These are phyloP conservation scores for Pseudomyrmex concolor DNA, from an alignment of 1,140 invertebrate species.

Conservation along the genomic window DNA sequence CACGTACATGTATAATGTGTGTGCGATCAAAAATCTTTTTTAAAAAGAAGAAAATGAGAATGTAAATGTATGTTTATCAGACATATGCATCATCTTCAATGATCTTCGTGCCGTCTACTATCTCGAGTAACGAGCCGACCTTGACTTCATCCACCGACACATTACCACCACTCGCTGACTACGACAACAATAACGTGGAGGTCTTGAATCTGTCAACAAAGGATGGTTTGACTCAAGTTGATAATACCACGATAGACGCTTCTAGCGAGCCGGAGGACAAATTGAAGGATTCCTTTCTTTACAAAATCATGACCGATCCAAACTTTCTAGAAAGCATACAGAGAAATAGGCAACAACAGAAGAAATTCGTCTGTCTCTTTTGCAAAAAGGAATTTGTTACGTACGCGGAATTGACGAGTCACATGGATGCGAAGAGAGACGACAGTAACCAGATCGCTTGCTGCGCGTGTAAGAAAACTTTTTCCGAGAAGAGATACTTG, in stretches of 20 bases:
- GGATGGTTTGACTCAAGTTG: conserved; percentile 30
- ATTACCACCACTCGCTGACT: not conserved
- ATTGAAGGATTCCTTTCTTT: conserved; percentile 78
- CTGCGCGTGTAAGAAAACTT: conserved; percentile 79
- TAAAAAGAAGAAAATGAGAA: too few species aligned
- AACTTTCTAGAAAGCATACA: conserved; percentile 75
- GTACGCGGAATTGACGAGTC: conserved; percentile 70
- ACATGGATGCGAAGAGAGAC: conserved; percentile 74
- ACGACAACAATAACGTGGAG: conserved; percentile 59
- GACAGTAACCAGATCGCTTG: conserved; percentile 74
- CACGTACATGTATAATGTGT: not conserved
- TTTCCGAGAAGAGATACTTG: conserved; percentile 78
- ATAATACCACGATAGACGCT: not conserved
- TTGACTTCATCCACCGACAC: conserved; percentile 34
- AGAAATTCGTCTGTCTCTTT: conserved; percentile 71
- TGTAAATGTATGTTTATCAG: not conserved
- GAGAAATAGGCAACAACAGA: conserved; percentile 61
- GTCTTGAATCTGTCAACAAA: conserved; percentile 59
- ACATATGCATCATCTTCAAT: conserved; percentile 7
- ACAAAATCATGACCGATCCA: conserved; percentile 81
- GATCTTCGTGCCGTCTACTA: not conserved
- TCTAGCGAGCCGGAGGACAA: conserved; percentile 42
- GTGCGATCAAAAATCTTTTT: too few species aligned
- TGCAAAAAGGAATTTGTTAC: conserved; percentile 77
- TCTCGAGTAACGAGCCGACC: not conserved